Percentiles rank a stretch among this genome's conserved stretches.
phyloP scores from a whole-genome alignment of 2,888 invertebrate genomes.

The Lasioglossum lativentre region DNA sequence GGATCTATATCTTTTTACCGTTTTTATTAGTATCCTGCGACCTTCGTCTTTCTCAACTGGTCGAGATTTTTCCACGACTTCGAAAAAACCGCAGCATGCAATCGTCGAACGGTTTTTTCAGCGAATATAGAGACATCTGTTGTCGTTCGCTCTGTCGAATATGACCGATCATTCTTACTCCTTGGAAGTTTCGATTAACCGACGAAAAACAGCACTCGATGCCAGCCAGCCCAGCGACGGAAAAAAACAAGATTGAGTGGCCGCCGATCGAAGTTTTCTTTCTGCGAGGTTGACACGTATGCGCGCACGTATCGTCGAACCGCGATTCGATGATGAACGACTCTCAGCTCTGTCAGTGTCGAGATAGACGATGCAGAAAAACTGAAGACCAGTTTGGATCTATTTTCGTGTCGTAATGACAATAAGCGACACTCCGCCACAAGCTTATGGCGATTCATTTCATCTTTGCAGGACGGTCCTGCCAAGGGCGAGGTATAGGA shows the following conservation, averaged over 20 bases:
- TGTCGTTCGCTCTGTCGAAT: conserved; percentile 20
- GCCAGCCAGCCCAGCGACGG: conserved; percentile 19
- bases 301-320: conserved; percentile 38
- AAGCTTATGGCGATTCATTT: not conserved
- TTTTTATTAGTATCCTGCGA: not conserved
- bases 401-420: conserved; percentile 44
- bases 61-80: not conserved
- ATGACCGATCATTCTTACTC: conserved; percentile 26
- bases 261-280: conserved; percentile 61
- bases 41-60: not conserved
- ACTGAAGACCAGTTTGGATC: conserved; percentile 24
- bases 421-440: conserved; percentile 8
- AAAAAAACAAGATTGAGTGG: conserved; percentile 65
- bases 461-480: no score
- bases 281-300: conserved; percentile 46
- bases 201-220: conserved; percentile 39
- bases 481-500: no score
- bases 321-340: conserved; percentile 71
- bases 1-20: not conserved
- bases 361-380: conserved; percentile 51
- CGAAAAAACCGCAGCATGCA: not conserved
- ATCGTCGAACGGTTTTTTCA: conserved; percentile 21
- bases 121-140: conserved; percentile 1
- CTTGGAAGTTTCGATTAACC: conserved; percentile 42
- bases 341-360: conserved; percentile 47